Evolutionary conservation across 2,888 invertebrate genomes (phyloP), one percentile per base, ranked within the genome.

Genomic region (Chaetoderma sp.): DNA sequence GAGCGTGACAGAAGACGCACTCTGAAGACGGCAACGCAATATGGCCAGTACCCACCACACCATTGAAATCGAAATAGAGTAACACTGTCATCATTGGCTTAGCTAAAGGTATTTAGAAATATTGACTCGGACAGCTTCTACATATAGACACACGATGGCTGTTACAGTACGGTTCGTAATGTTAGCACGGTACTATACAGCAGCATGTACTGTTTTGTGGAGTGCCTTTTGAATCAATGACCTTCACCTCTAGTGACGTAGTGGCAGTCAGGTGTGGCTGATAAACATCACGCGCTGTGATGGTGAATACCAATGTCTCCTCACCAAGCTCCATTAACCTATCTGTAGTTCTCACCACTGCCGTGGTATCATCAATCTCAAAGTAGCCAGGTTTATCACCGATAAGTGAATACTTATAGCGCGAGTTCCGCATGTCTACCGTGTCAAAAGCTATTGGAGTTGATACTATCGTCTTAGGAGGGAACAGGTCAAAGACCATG

Each of bases 401-500:
- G 21, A 25, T 28, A 28, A 74, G 52, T 8, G 49, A 21, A 45
- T 74, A 74, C 21, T 52, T 42, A 39, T 74, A 74, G 1, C 60
- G 60, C 0, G 74, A 73, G 16, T 63, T 55, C 13, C 21, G 33
- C n/a, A 63, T 57, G 47, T 74, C 74, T 4, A 73, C 42, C 25
- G 62, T 57, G 45, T 74, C 74, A 52, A 65, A 72, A 6, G 74
- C 74, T 57, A 74, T 68, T 0, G 74, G 74, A 16, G 74, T 73
- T 13, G 74, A 69, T 30, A 74, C 62, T 4, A 70, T 56, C 10
- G 71, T 73, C 5, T 63, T 54, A 30, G 52, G 44, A 6, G 74
- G 74, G 61, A 72, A 72, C 13, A 42, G 27, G 23, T 57, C 62
- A 25, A 62, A 60, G 4, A 74, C 65, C 42, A 64, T 60, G 57